These are phyloP conservation scores for Oncorhynchus mykiss DNA, from an alignment of 2,113 vertebrate genomes.

Conservation along the genomic window DNA sequence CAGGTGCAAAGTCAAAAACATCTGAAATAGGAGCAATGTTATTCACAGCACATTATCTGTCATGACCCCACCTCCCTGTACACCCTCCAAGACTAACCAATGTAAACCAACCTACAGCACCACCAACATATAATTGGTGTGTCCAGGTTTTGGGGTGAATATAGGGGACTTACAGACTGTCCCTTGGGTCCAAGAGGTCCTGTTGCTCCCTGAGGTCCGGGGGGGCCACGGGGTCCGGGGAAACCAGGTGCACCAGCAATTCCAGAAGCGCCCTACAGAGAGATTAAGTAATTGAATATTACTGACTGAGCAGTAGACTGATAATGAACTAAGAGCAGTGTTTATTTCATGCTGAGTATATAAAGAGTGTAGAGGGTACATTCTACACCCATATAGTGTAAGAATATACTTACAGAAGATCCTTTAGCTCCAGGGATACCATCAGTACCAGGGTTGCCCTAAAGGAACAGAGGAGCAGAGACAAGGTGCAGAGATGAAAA, in stretches of 20 bases:
- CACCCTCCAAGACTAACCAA: neutral
- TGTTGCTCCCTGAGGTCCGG: conserved; percentile 93
- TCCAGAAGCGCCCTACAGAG: conserved; percentile 82
- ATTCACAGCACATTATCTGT: neutral
- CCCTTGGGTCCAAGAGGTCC: conserved; percentile 94
- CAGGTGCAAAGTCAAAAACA: conserved; percentile 19
- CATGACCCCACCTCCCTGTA: neutral
- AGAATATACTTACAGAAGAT: conserved; percentile 83
- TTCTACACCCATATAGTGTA: neutral
- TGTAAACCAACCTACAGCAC: neutral
- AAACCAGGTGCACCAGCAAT: conserved; percentile 96
- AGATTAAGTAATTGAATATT: conserved; percentile 27
- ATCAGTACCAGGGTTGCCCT: conserved; percentile 96
- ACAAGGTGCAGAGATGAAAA: neutral
- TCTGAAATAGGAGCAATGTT: too few species aligned
- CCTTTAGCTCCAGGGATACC: conserved; percentile 95
- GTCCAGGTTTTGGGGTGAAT: neutral
- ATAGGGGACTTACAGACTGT: conserved; percentile 80
- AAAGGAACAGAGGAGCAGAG: conserved; percentile 3
- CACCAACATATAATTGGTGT: neutral
- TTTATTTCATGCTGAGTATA: neutral
- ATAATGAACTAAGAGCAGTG: neutral
- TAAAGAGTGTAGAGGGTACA: neutral
- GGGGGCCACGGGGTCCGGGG: conserved; percentile 94
- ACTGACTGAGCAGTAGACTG: neutral